Evolutionary conservation across 2,888 invertebrate genomes (phyloP), one percentile per base, ranked within the genome.

Genomic region (Bombylius discolor): DNA sequence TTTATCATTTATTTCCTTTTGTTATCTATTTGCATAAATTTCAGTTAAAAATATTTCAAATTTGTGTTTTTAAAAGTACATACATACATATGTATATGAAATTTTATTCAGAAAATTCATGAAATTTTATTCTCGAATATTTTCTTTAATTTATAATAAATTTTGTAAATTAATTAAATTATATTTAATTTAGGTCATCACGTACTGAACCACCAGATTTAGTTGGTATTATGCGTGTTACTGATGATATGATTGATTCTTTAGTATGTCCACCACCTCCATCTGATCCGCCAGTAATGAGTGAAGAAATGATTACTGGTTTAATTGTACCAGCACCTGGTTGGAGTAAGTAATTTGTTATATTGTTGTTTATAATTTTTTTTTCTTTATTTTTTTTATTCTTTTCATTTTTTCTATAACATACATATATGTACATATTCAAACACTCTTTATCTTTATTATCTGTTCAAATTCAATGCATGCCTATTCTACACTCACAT

Each of bases 251-350:
- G 77, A 95, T 95, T 72, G 93, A 94, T 75, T 90, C 89, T 66
- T 81, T 95, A 68, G 93, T 96, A 62, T 96, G 95, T 76, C 96
- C 96, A 58, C 96, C 96, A 58, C 96, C 97, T 59, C 96, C 97
- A 55, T 84, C 86, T 62, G 94, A 94, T 71, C 94, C 94, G 60
- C 89, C 92, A 57, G 87, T 88, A 71, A 90, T 93, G 76, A 90
- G 89, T 68, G 94, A 94, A 75, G 93, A 94, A 78, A 92, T 92
- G 89, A 91, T 97, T 71, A 92, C 91, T 60, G 93, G 92, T 59
- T 84, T 97, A 70, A 96, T 96, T 74, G 95, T 97, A 61, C 96
- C 96, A 32, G 95, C 95, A 55, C 97, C 96, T 56, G 91, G 92
- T 72, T 90, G 90, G 89, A 89, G 90, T 89, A 77, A 88, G 87